Conservation (phyloP, 35 echinoderm and acorn worm genomes). For the Ophioderma brevispina region DNA sequence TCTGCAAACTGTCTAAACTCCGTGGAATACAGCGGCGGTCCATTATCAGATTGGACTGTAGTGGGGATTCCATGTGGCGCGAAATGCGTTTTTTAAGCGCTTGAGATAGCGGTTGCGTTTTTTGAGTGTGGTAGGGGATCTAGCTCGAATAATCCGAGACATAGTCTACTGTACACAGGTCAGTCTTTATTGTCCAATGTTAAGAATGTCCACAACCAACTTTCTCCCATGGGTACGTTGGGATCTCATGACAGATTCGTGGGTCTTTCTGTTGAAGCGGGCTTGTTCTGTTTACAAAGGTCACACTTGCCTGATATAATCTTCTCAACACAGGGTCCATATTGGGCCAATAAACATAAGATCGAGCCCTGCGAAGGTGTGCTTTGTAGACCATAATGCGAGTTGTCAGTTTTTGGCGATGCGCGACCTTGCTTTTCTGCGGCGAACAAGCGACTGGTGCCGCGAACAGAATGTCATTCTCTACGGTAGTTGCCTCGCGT, state of each 20-base stretch:
- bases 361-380: constrained; percentile 52
- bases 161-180: constrained; percentile 63
- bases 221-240: constrained; percentile 65
- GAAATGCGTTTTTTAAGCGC: constrained; percentile 43
- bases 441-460: not conserved
- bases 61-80: constrained; percentile 46
- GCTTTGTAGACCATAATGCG: constrained; percentile 53
- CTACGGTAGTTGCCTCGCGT: constrained; percentile 27
- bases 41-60: constrained; percentile 50
- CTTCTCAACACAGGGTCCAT: constrained; percentile 62
- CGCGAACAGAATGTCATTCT: constrained; percentile 46
- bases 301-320: constrained; percentile 28
- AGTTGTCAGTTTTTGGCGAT: constrained; percentile 51
- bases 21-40: constrained; percentile 56
- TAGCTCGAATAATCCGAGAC: constrained; percentile 60
- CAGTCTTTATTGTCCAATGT: constrained; percentile 56
- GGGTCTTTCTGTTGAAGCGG: constrained; percentile 46
- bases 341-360: constrained; percentile 60
- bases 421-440: not conserved
- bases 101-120: constrained; percentile 13
- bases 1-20: constrained; percentile 54
- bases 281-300: constrained; percentile 14
- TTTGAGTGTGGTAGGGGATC: constrained; percentile 21
- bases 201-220: constrained; percentile 44
- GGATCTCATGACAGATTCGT: constrained; percentile 38